phyloP scores from a whole-genome alignment of 2,797 vertebrate genomes.

The Bucorvus abyssinicus region DNA sequence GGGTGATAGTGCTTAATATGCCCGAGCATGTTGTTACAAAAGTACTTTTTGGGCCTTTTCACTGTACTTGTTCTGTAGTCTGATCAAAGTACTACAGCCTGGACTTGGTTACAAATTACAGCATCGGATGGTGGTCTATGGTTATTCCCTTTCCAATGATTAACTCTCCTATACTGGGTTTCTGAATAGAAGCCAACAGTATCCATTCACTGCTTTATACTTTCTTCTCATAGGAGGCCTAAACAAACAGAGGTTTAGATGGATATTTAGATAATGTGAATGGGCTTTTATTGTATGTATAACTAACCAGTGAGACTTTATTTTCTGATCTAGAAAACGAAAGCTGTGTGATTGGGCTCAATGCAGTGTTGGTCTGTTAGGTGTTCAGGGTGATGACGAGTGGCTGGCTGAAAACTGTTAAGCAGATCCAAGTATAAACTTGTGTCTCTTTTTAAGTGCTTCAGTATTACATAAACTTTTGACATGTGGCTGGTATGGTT shows the following conservation, averaged over 20 bases:
- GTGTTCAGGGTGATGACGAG: background rate
- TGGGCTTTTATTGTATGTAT: background rate
- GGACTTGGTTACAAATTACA: background rate
- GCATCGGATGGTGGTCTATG: accelerated
- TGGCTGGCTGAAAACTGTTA: background rate
- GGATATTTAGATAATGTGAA: background rate
- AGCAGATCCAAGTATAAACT: background rate
- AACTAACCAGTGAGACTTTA: background rate
- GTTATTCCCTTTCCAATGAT: background rate
- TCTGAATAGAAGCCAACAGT: background rate
- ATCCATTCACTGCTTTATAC: background rate
- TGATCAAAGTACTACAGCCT: background rate
- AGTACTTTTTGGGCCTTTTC: background rate
- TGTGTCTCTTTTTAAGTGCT: background rate
- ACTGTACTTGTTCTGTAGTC: background rate
- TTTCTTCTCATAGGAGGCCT: background rate
- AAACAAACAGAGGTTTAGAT: background rate
- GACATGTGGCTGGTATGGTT: accelerated
- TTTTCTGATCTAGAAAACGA: background rate
- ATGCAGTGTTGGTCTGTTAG: background rate
- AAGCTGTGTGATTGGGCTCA: background rate
- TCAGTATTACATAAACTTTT: background rate
- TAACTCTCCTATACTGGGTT: background rate
- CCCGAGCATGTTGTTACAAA: background rate
- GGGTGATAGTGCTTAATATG: background rate